A percentile compares a stretch with the other conserved stretches of the same genome.
Conservation (phyloP, 2,888 invertebrate genomes). For the Pterostichus madidus region DNA sequence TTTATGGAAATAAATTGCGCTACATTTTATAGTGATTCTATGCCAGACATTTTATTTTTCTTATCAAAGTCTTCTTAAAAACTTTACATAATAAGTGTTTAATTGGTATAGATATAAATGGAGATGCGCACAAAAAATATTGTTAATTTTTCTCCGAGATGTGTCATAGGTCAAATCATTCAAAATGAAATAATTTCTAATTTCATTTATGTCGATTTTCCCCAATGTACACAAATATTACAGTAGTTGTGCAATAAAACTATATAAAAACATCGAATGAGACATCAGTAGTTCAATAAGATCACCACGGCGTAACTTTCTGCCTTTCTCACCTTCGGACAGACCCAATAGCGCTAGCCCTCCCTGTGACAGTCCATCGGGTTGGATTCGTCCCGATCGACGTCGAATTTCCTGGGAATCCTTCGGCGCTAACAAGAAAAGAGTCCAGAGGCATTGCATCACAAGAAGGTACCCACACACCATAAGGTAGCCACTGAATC, state of each 20-base stretch:
- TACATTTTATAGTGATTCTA: too few species aligned
- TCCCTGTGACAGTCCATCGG: not conserved
- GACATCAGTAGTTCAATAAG: constrained; percentile 15
- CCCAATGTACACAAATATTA: constrained; percentile 34
- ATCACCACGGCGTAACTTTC: constrained; percentile 20
- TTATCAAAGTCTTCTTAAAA: too few species aligned
- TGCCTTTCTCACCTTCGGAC: constrained; percentile 2
- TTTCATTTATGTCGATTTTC: not conserved
- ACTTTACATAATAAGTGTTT: too few species aligned
- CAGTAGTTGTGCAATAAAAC: constrained; percentile 34
- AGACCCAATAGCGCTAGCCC: not conserved
- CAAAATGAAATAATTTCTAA: too few species aligned
- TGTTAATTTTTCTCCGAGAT: not conserved
- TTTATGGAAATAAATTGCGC: too few species aligned
- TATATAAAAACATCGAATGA: constrained; percentile 26
- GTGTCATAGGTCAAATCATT: not conserved
- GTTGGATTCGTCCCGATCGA: constrained; percentile 34
- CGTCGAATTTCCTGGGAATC: constrained; percentile 37
- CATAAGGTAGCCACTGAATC: constrained; percentile 37
- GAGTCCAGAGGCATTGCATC: constrained; percentile 32
- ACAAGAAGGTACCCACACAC: constrained; percentile 39
- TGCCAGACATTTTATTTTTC: too few species aligned
- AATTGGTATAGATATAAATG: too few species aligned
- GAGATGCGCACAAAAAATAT: too few species aligned
- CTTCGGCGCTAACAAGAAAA: constrained; percentile 14